Conservation (phyloP, 2,797 vertebrate genomes). For the Rhabdomys pumilio region DNA sequence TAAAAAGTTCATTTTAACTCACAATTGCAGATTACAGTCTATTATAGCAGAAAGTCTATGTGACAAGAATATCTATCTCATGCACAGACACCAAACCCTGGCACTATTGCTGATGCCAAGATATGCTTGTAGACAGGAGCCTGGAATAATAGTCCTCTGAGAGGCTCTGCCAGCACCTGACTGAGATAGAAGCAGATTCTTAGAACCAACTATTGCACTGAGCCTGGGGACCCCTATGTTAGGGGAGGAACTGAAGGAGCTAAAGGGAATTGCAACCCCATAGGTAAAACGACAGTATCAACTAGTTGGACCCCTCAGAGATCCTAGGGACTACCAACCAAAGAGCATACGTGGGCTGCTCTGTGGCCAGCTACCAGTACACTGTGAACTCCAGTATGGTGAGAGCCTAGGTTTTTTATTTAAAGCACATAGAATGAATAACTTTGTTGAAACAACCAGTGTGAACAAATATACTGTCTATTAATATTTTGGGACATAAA, state of each 20-base stretch:
- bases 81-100: background rate
- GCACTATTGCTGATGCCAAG: background rate
- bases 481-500: constrained; percentile 5
- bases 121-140: background rate
- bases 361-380: background rate
- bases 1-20: background rate
- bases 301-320: no score
- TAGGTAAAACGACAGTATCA: no score
- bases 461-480: background rate
- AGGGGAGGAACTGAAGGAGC: background rate
- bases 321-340: no score
- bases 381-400: background rate
- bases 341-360: no score
- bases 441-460: background rate
- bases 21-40: background rate
- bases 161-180: background rate
- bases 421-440: background rate
- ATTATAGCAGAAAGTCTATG: background rate
- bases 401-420: background rate
- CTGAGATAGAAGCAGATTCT: background rate
- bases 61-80: background rate
- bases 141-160: background rate
- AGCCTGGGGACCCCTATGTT: background rate
- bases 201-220: background rate
- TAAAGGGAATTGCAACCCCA: no score